phyloP scores from a whole-genome alignment of 2,888 invertebrate genomes.

The Eilema griseolum region DNA sequence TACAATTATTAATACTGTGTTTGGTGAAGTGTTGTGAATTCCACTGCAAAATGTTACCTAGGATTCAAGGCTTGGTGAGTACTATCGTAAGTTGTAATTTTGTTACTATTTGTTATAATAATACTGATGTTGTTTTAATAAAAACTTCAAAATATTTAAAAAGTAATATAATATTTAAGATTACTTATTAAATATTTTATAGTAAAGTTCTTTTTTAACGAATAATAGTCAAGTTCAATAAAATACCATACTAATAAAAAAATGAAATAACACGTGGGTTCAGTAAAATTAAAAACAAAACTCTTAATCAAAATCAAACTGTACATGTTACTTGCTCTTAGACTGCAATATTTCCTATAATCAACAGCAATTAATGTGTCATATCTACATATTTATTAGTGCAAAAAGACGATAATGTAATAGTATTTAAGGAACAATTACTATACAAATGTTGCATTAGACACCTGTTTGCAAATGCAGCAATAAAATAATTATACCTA shows the following conservation, averaged over 20 bases:
- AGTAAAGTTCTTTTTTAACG: not conserved
- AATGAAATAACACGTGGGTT: not conserved
- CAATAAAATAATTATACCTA: not conserved
- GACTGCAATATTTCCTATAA: not conserved
- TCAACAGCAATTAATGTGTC: not conserved
- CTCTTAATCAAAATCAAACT: not conserved
- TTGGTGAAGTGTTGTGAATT: constrained; percentile 57
- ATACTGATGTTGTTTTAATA: not conserved
- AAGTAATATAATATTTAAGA: too few species aligned
- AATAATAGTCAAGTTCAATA: not conserved
- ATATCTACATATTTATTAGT: not conserved
- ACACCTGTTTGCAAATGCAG: constrained; percentile 9
- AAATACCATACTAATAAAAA: not conserved
- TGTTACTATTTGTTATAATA: not conserved
- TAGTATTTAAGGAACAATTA: constrained; percentile 29
- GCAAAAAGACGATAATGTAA: constrained; percentile 12
- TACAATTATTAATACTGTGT: constrained; percentile 37
- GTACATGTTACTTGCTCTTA: not conserved
- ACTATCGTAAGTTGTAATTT: constrained; percentile 16
- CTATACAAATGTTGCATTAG: constrained; percentile 29
- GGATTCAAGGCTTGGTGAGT: constrained; percentile 84
- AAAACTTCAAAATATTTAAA: too few species aligned
- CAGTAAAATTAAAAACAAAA: not conserved
- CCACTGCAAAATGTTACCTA: constrained; percentile 77
- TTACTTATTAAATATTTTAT: too few species aligned